phyloP scores from a whole-genome alignment of 2,888 invertebrate species.

The Caenorhabditis sulstoni region DNA sequence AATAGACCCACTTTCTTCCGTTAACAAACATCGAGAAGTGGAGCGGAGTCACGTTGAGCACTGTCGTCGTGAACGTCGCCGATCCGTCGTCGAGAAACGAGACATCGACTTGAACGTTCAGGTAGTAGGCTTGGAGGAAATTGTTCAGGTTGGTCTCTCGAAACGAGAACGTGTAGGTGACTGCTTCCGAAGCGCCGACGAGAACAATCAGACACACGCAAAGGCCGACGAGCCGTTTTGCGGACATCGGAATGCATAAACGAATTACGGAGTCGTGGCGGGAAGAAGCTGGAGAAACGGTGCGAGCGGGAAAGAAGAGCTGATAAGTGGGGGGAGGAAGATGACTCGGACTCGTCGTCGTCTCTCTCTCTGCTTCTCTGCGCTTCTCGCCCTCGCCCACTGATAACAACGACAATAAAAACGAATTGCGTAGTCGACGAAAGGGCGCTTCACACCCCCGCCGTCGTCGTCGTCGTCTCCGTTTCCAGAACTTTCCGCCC shows the following conservation, averaged over 20 bases:
- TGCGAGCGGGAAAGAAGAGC: not conserved
- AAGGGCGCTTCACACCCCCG: not conserved
- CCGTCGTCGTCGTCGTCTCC: constrained; percentile 1
- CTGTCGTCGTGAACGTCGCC: constrained; percentile 28
- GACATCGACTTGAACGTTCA: constrained; percentile 43
- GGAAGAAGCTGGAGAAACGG: not conserved
- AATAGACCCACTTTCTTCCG: constrained; percentile 43
- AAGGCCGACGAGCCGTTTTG: constrained; percentile 16
- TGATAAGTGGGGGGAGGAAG: not conserved
- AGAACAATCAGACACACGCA: constrained; percentile 19
- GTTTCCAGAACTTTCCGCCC: constrained; percentile 17
- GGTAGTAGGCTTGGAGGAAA: constrained; percentile 20
- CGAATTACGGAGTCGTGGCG: constrained; percentile 26
- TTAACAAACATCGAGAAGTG: constrained; percentile 55
- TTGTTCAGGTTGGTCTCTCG: constrained; percentile 33
- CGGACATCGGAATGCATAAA: constrained; percentile 50
- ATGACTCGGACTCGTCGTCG: constrained; percentile 6
- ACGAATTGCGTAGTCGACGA: constrained; percentile 17
- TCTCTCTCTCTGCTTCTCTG: constrained; percentile 4
- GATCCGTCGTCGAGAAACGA: constrained; percentile 10
- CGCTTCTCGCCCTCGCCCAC: not conserved
- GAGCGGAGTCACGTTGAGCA: constrained; percentile 29
- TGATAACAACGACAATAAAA: constrained; percentile 26
- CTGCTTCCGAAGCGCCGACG: not conserved
- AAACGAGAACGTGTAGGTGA: constrained; percentile 36